Evolutionary conservation across 2,888 invertebrate genomes (phyloP).

Genomic region (Cryptocephalus primarius): DNA sequence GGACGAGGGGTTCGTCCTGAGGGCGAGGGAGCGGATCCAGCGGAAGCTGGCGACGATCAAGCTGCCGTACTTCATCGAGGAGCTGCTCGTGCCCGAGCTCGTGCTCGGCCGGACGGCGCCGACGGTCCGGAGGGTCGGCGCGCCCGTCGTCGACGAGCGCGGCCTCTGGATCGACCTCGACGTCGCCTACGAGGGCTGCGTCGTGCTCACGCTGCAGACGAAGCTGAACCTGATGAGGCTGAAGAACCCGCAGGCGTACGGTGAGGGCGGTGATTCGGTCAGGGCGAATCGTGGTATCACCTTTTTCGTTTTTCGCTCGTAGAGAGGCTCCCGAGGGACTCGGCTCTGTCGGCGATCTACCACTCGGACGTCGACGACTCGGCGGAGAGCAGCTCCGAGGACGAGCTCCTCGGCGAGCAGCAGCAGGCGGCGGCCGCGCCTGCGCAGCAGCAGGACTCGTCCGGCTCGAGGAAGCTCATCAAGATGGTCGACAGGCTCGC

Average conservation of each 20-base stretch:
- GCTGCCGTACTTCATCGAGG: conserved; percentile 81
- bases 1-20: conserved; percentile 55
- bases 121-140: conserved; percentile 47
- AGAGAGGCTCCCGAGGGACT: too few species aligned
- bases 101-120: conserved; percentile 62
- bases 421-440: neutral
- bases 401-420: conserved; percentile 35
- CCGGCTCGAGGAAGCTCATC: conserved; percentile 58
- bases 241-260: conserved; percentile 29
- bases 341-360: conserved; percentile 44
- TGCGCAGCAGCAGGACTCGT: conserved; percentile 14
- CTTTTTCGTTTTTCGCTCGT: too few species aligned
- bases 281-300: too few species aligned
- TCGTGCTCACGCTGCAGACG: conserved; percentile 75
- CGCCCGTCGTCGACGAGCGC: conserved; percentile 63
- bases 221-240: conserved; percentile 75
- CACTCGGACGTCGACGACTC: conserved; percentile 70
- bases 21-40: conserved; percentile 70
- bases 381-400: conserved; percentile 69
- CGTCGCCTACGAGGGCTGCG: conserved; percentile 65
- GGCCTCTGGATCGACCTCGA: conserved; percentile 86
- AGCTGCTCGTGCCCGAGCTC: conserved; percentile 63
- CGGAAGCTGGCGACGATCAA: conserved; percentile 77
- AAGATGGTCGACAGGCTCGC: conserved; percentile 78
- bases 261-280: conserved; percentile 7